phyloP scores from a whole-genome alignment of 2,113 vertebrate species.

The Petromus typicus region DNA sequence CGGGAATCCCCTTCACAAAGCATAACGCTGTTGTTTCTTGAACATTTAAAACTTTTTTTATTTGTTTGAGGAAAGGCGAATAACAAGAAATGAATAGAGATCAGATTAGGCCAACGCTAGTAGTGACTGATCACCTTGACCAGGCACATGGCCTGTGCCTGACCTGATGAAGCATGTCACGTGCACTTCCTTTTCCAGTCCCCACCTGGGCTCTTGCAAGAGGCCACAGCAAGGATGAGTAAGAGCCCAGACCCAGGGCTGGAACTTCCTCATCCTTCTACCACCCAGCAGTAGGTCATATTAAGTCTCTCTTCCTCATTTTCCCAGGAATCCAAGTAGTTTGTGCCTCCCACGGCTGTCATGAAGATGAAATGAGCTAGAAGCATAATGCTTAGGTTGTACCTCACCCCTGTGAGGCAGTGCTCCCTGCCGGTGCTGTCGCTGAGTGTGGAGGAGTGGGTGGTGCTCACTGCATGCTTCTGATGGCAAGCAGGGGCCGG shows the following conservation, averaged over 20 bases:
- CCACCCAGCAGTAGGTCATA: neutral
- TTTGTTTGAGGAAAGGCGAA: neutral
- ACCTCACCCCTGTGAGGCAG: fast-evolving
- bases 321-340: neutral
- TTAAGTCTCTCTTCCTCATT: neutral
- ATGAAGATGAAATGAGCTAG: neutral
- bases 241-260: neutral
- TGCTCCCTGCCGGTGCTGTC: neutral
- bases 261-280: neutral
- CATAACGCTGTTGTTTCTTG: neutral
- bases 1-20: neutral
- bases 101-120: neutral
- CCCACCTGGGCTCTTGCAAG: neutral
- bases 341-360: neutral
- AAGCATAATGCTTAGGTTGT: neutral
- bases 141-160: neutral
- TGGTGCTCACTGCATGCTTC: neutral
- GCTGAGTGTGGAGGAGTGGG: neutral
- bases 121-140: neutral
- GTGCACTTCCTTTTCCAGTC: neutral
- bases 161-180: neutral
- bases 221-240: neutral
- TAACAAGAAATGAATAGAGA: neutral
- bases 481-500: neutral
- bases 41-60: neutral